Percentiles rank a stretch among this genome's conserved stretches.
These are phyloP conservation scores for Crotophaga sulcirostris DNA, from an alignment of 2,113 vertebrate species.

Conservation along the genomic window DNA sequence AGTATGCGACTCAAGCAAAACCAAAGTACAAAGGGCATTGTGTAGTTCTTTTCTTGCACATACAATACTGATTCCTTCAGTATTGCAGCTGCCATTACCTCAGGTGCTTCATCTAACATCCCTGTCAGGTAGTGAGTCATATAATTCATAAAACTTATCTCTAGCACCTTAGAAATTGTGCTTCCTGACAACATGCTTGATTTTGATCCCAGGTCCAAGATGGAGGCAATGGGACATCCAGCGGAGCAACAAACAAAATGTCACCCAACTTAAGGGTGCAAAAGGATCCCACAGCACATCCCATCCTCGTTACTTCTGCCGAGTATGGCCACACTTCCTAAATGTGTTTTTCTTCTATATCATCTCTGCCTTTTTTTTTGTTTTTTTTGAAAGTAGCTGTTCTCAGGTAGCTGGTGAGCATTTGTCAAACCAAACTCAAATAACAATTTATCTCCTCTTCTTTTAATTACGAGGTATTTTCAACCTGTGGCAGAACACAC, in stretches of 20 bases:
- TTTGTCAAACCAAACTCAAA: neutral
- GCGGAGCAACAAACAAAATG: neutral
- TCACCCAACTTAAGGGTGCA: neutral
- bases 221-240: neutral
- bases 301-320: neutral
- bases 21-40: neutral
- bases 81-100: neutral
- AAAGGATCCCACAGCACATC: neutral
- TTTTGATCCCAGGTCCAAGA: neutral
- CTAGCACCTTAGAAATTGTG: neutral
- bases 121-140: neutral
- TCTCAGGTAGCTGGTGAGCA: neutral
- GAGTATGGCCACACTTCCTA: accelerated
- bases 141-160: neutral
- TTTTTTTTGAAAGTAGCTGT: neutral
- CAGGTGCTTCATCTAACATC: neutral
- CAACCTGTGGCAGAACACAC: neutral
- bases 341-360: neutral
- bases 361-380: neutral
- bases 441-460: neutral
- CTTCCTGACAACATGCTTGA: neutral
- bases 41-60: neutral
- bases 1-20: neutral
- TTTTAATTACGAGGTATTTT: neutral
- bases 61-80: neutral